Evolutionary conservation across 2,113 vertebrate species (phyloP).

Genomic region (Zapus hudsonius): DNA sequence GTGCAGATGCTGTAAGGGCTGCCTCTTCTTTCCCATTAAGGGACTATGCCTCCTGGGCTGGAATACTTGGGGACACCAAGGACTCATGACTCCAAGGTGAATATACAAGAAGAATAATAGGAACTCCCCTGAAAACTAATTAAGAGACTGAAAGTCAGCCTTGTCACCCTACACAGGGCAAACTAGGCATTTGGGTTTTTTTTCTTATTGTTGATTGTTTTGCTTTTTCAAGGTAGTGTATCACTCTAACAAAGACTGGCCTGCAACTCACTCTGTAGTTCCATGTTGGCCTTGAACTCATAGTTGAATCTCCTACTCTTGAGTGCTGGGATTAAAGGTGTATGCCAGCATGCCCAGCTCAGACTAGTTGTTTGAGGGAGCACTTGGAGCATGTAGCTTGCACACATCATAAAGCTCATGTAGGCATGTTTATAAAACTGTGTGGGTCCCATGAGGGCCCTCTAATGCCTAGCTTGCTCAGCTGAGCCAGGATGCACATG

Average conservation of each 20-base stretch:
- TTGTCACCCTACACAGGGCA: neutral
- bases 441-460: neutral
- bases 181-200: neutral
- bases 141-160: neutral
- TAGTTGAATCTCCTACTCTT: too few species aligned
- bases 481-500: neutral
- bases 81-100: neutral
- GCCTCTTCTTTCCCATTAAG: neutral
- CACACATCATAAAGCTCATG: neutral
- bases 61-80: neutral
- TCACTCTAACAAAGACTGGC: too few species aligned
- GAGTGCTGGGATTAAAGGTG: too few species aligned
- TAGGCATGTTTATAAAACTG: neutral
- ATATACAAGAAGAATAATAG: neutral
- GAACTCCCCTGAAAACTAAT: neutral
- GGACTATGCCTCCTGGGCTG: neutral
- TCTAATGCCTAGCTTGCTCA: neutral
- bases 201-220: too few species aligned
- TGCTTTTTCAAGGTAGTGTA: too few species aligned
- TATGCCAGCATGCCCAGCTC: too few species aligned
- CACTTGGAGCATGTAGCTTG: accelerated
- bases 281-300: too few species aligned
- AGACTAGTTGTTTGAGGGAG: neutral
- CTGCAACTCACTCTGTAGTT: too few species aligned
- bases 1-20: neutral